Conservation (phyloP, 2,888 invertebrate genomes). For the Melanostoma scalare region DNA sequence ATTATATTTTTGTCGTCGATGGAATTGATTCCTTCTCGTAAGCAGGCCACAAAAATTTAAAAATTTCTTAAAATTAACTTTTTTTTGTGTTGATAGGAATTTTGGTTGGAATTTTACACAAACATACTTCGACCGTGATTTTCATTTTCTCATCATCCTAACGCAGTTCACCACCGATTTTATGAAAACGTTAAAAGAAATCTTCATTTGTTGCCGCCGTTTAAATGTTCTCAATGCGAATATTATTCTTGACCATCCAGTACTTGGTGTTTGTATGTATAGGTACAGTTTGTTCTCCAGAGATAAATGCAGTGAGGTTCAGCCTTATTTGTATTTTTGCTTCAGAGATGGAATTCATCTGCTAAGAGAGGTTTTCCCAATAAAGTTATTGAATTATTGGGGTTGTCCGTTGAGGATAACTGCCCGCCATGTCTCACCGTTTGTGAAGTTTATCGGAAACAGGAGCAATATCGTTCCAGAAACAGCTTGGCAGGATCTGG, state of each 20-base stretch:
- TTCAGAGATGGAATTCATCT: constrained; percentile 67
- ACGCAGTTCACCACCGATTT: constrained; percentile 44
- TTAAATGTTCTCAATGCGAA: constrained; percentile 76
- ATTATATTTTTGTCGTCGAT: constrained; percentile 77
- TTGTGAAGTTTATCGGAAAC: constrained; percentile 73
- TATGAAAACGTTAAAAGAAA: constrained; percentile 54
- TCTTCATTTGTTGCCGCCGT: constrained; percentile 74
- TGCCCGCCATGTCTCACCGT: constrained; percentile 74
- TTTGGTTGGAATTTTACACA: constrained; percentile 72
- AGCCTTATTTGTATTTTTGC: constrained; percentile 73
- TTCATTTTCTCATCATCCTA: constrained; percentile 76
- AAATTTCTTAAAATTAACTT: neutral
- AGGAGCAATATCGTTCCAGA: neutral
- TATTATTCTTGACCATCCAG: constrained; percentile 72
- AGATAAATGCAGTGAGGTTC: constrained; percentile 59
- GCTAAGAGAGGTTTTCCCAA: constrained; percentile 75
- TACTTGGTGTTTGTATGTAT: constrained; percentile 68
- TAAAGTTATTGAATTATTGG: constrained; percentile 65
- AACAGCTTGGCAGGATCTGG: constrained; percentile 35
- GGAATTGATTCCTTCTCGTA: constrained; percentile 75
- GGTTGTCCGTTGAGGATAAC: constrained; percentile 76
- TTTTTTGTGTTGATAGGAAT: constrained; percentile 50
- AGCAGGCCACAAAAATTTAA: constrained; percentile 38
- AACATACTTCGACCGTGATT: constrained; percentile 75
- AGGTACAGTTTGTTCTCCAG: constrained; percentile 60